phyloP scores from a whole-genome alignment of 2,888 invertebrate genomes.

The Aleiodes alternator region DNA sequence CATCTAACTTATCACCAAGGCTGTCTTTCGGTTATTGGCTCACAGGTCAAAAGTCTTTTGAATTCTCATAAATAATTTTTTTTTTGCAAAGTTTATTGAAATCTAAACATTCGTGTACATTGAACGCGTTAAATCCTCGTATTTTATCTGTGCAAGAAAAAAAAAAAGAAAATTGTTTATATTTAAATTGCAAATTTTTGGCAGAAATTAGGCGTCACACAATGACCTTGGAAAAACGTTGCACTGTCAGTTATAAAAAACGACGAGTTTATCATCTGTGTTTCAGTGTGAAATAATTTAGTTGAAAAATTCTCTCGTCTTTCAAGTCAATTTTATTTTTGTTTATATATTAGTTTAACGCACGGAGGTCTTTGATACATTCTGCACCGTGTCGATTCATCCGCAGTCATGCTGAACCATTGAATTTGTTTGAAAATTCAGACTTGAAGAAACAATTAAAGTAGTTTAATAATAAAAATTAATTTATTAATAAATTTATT shows the following conservation, averaged over 20 bases:
- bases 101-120: conserved; percentile 14
- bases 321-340: conserved; percentile 19
- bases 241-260: conserved; percentile 58
- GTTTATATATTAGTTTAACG: conserved; percentile 48
- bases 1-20: conserved; percentile 1
- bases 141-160: not conserved
- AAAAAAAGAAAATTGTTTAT: not conserved
- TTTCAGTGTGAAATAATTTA: conserved; percentile 48
- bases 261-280: conserved; percentile 40
- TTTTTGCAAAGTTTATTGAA: not conserved
- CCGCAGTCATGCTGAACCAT: not conserved
- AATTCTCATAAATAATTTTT: not conserved
- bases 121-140: conserved; percentile 4
- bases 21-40: conserved; percentile 39
- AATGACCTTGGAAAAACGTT: conserved; percentile 65
- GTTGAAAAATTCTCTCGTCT: conserved; percentile 12
- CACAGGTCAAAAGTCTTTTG: conserved; percentile 40
- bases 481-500: too few species aligned
- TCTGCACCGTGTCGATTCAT: too few species aligned
- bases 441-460: too few species aligned
- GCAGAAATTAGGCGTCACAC: conserved; percentile 50
- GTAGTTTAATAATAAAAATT: too few species aligned
- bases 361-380: not conserved
- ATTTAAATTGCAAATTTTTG: conserved; percentile 24
- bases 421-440: not conserved